phyloP scores from a whole-genome alignment of 53 echinoderm and acorn worm genomes.

The Paracentrotus lividus region DNA sequence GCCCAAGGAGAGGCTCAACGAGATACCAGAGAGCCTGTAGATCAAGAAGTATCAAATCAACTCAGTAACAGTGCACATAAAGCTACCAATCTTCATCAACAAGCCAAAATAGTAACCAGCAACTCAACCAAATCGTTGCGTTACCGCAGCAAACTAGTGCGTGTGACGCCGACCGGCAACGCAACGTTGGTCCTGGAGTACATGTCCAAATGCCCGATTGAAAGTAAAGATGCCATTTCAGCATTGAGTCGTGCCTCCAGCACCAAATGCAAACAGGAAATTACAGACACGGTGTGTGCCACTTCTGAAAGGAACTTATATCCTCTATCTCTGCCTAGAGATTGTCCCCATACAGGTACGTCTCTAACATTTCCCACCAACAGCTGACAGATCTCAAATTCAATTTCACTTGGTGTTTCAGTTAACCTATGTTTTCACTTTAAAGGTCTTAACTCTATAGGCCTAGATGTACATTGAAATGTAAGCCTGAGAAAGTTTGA shows the following conservation, averaged over 20 bases:
- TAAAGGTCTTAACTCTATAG: no score
- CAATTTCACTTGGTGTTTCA: no score
- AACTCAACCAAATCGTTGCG: conserved; percentile 19
- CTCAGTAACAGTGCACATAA: conserved; percentile 67
- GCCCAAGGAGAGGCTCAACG: not conserved
- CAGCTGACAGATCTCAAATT: not conserved
- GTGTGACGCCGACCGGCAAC: conserved; percentile 63
- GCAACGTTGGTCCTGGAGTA: conserved; percentile 74
- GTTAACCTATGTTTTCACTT: no score
- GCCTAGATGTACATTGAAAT: no score
- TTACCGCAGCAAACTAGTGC: conserved; percentile 67
- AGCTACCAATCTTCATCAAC: conserved; percentile 9
- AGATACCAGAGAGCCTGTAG: conserved; percentile 13
- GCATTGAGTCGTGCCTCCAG: conserved; percentile 86
- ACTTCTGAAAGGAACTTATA: conserved; percentile 84
- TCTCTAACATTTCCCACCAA: not conserved
- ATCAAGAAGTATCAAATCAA: conserved; percentile 68
- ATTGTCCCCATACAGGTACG: conserved; percentile 75
- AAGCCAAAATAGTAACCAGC: not conserved
- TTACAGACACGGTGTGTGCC: conserved; percentile 89
- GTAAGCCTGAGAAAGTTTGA: not conserved
- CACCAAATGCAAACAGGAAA: conserved; percentile 87
- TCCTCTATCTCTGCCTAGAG: conserved; percentile 79
- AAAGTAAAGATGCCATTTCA: conserved; percentile 81
- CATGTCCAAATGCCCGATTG: conserved; percentile 81